A percentile compares a stretch with the other conserved stretches of the same genome.
Conservation (phyloP, 2,797 vertebrate species). For the Mormyrops boulengeri region DNA sequence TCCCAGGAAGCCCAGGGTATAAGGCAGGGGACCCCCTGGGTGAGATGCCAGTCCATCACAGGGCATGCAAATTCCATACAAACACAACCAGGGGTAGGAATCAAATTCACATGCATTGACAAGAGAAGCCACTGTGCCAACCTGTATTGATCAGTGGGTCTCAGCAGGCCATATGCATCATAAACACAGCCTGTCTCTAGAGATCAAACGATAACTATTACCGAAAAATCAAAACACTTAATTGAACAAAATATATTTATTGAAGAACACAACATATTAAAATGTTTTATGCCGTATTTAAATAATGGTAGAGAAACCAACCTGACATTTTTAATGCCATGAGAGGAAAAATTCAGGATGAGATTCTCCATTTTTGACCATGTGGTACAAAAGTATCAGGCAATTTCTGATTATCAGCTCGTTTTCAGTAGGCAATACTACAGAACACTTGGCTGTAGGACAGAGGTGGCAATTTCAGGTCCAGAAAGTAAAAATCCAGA, state of each 20-base stretch:
- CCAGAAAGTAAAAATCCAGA: too few relatives aligned
- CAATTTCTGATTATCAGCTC: background rate
- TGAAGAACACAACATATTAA: conserved; percentile 28
- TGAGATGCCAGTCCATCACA: background rate
- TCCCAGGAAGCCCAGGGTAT: background rate
- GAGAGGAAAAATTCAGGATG: background rate
- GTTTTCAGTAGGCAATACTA: background rate
- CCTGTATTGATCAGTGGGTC: background rate
- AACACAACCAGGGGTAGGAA: background rate
- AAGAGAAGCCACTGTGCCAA: background rate
- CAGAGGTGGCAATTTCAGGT: too few relatives aligned
- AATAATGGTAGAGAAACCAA: conserved; percentile 26
- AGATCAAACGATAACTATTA: background rate
- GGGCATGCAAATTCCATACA: background rate
- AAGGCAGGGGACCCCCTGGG: background rate
- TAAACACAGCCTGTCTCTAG: background rate
- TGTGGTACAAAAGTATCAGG: conserved; percentile 3
- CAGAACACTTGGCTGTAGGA: background rate
- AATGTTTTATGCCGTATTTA: conserved; percentile 17
- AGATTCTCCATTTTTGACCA: conserved; percentile 1
- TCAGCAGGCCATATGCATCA: background rate
- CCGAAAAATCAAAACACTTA: background rate
- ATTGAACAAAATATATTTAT: conserved; percentile 36
- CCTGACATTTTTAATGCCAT: conserved; percentile 18
- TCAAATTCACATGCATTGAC: background rate